These are phyloP conservation scores for Drosophila leonis DNA, from an alignment of 2,888 invertebrate species.

Conservation along the genomic window DNA sequence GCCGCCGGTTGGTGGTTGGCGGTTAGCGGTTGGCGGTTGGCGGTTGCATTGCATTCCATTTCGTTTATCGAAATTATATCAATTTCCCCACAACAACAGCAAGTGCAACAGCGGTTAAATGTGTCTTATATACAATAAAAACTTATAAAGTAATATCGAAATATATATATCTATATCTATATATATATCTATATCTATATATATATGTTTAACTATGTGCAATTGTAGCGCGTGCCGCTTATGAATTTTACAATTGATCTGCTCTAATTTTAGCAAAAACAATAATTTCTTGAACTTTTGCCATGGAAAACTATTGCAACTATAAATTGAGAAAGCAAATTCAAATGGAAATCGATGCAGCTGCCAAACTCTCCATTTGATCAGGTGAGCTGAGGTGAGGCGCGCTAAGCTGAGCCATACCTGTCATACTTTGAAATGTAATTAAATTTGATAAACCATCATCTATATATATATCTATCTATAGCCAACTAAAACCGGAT, in stretches of 20 bases:
- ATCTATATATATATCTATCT: not conserved
- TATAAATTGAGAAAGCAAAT: slow-evolving; percentile 3
- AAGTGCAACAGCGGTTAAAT: slow-evolving; percentile 20
- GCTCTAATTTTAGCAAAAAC: slow-evolving; percentile 49
- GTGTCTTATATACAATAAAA: slow-evolving; percentile 10
- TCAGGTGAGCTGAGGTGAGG: not conserved
- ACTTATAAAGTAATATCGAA: not conserved
- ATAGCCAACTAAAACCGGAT: slow-evolving; percentile 18
- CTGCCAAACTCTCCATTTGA: slow-evolving; percentile 27
- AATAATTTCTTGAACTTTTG: slow-evolving; percentile 6
- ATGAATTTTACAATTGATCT: slow-evolving; percentile 24
- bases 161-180: not conserved
- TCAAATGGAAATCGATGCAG: slow-evolving; percentile 25
- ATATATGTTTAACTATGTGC: not conserved
- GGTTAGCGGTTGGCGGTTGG: slow-evolving; percentile 4
- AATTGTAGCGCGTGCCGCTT: slow-evolving; percentile 16
- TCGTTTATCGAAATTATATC: slow-evolving; percentile 77
- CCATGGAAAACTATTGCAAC: slow-evolving; percentile 8
- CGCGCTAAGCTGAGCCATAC: not conserved
- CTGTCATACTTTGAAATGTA: slow-evolving; percentile 5
- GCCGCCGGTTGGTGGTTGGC: slow-evolving; percentile 14
- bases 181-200: not conserved
- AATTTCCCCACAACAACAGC: slow-evolving; percentile 52
- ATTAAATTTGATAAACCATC: slow-evolving; percentile 19
- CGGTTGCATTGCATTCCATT: slow-evolving; percentile 66